Base-by-base conservation (phyloP, 2,888 invertebrate genomes). In the Apamea crenata region DNA sequence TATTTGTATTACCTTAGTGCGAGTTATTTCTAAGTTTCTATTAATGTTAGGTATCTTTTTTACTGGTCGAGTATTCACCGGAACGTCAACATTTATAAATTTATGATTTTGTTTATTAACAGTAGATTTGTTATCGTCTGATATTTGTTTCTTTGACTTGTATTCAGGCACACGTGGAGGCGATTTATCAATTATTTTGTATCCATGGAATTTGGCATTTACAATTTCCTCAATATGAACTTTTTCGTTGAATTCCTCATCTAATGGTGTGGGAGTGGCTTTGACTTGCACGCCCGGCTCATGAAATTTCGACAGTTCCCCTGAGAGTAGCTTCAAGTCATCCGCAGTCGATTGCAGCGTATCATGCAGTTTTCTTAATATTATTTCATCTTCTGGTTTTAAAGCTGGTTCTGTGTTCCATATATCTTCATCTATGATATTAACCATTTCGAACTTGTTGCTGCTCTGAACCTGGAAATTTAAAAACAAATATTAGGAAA, bases 341-440 rank as follows among this genome's bases (percentile, higher is more conserved):
- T 95, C 95, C 86, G 97, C 95, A 89, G 97, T 96, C 79, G 96
- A 94, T 92, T 95, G 96, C 91, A 97, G 94, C 95, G 96, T 95
- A 71, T 96, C 96, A 89, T 96, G 96, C 87, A 97, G 92, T 92
- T 95, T 95, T 80, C 95, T 93, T 87, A 96, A 88, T 82, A 95
- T 92, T 73, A 95, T 92, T 93, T 97, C 96, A 88, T 97, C 97
- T 93, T 97, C 96, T 73, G 96, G 96, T 91, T 93, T 92, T 88
- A 97, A 91, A 79, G 94, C 93, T 82, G 96, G 96, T 89, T 96
- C 96, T 76, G 94, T 89, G 85, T 94, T 93, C 96, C 97, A 97
- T 91, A 95, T 93, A 81, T 95, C 95, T 79, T 96, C 95, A 86
- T 95, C 94, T 93, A 94, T 94, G 91, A 96, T 94, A 92, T 95